These are phyloP conservation scores for Andrena trimmerana DNA, from an alignment of 2,888 invertebrate species.

Conservation along the genomic window DNA sequence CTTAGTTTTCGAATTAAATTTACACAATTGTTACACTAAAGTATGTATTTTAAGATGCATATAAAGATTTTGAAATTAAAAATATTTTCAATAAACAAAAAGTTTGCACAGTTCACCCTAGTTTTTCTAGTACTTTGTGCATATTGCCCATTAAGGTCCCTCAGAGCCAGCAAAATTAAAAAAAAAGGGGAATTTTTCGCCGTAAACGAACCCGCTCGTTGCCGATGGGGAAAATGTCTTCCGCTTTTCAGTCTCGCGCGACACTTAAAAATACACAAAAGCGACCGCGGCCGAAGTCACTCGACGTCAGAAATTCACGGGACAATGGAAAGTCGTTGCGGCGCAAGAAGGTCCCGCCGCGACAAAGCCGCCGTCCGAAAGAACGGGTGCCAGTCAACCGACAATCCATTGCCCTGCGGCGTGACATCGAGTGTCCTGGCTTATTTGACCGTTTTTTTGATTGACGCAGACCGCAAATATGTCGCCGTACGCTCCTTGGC, in stretches of 20 bases:
- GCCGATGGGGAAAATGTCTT: not conserved
- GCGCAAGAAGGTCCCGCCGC: slow-evolving; percentile 54
- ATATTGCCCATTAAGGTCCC: too few relatives aligned
- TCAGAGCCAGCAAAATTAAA: too few relatives aligned
- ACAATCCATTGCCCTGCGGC: slow-evolving; percentile 72
- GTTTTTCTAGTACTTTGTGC: too few relatives aligned
- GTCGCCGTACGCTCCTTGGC: slow-evolving; percentile 34
- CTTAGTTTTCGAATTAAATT: too few relatives aligned
- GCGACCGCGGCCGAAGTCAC: slow-evolving; percentile 52
- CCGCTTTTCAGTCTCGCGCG: slow-evolving; percentile 21
- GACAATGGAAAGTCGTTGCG: slow-evolving; percentile 66
- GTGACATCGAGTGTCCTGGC: slow-evolving; percentile 80
- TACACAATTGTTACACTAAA: too few relatives aligned
- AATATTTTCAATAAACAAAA: too few relatives aligned
- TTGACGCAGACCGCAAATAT: slow-evolving; percentile 71
- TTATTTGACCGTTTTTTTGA: slow-evolving; percentile 75
- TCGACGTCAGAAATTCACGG: slow-evolving; percentile 58
- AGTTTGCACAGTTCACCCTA: too few relatives aligned
- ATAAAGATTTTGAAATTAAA: too few relatives aligned
- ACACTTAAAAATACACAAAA: slow-evolving; percentile 34
- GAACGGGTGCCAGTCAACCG: slow-evolving; percentile 77
- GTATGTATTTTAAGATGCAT: too few relatives aligned
- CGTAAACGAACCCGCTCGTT: too few relatives aligned
- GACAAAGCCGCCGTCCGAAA: slow-evolving; percentile 67
- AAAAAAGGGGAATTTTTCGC: too few relatives aligned